Base-by-base conservation (phyloP, 2,797 vertebrate genomes). In the Sitta carolinensis region DNA sequence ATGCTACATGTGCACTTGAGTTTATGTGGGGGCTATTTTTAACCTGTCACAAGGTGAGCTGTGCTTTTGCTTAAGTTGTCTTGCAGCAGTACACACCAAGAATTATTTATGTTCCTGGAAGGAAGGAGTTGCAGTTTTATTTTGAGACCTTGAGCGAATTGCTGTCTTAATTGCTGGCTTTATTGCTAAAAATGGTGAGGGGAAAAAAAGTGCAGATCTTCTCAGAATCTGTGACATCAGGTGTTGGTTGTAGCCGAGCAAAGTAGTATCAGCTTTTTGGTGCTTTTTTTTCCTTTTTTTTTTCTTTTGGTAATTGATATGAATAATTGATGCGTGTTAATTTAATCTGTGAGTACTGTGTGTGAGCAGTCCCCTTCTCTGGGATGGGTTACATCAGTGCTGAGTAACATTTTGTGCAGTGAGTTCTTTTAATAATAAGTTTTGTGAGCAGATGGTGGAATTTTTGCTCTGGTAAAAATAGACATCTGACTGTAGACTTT, bases 1-100 rank as follows among this genome's bases (percentile, higher is more conserved):
- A 91, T 81, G 97, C 90, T 96, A 96, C 95, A 30, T 43, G 88
- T 66, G 87, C 72, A 43, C 89, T 94, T 58, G 43, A 72, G 89
- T 93, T 87, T 91, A 29, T 58, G 89, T 61, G 17, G 40, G 38
- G 81, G 84, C 92, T 97, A 91, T 97, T 96, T 96, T 95, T 96
- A 96, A 92, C 45, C 80, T 64, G 84, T 96, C 97, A 94, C 91
- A 95, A 97, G 96, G 97, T 96, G 84, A 96, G 87, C 52, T 84
- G 16, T 27, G 90, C 86, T 89, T 43, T 25, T 75, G 75, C 76
- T 68, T 29, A 68, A 95, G 94, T 55, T 88, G 81, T 94, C 93
- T 95, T 78, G 82, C 82, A 94, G 90, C 85, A 83, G 82, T 16
- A 92, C 93, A 68, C 81, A 68, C 90, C 87, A 38, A 58, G 58